Base-by-base conservation (phyloP, 2,113 vertebrate species). In the Brachyistius frenatus region DNA sequence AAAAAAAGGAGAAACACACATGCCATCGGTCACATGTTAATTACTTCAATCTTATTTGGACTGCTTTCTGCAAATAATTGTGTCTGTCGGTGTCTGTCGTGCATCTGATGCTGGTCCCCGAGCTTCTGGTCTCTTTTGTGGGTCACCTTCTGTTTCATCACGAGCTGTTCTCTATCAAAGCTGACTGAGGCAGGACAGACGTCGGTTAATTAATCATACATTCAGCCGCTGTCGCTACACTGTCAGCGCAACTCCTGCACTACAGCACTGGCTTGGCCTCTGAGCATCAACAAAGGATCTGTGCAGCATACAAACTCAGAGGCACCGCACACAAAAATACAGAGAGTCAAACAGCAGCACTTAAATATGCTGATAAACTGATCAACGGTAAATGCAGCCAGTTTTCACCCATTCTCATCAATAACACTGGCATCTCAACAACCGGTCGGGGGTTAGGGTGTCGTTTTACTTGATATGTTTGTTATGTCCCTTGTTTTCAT, bases 81-180 rank as follows among this genome's bases (percentile, higher is more conserved):
- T 60, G 50, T 52, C 35, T 61, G 33, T 35, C 33, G 50, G 49
- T 86, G 68, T 62, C 9, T 47, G 37, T 31, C 32, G 2, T 65
- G 73, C 3, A 7, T 56, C 11, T 78, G 66, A 66, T 8, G 68
- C 66, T 1, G 81, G 69, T 82, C 82, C 64, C 84, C 9, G 33
- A 84, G 87, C 75, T 73, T 55, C 44, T 49, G 64, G 56, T 74
- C 36, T 70, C 57, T 81, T 79, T 91, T 84, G 82, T 91, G 91
- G 87, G 83, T 91, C 89, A 89, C 89, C 91, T 89, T 90, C 88
- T 90, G 88, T 87, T 86, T 85, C 81, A 89, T 88, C 73, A 55
- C 60, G 66, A 85, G 83, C 78, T 81, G 83, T 58, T 90, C 81
- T 75, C 79, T 83, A 81, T 90, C 80, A 88, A 72, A 90, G 86